Conservation (phyloP, 2,797 vertebrate genomes). For the Leucoraja ocellata region DNA sequence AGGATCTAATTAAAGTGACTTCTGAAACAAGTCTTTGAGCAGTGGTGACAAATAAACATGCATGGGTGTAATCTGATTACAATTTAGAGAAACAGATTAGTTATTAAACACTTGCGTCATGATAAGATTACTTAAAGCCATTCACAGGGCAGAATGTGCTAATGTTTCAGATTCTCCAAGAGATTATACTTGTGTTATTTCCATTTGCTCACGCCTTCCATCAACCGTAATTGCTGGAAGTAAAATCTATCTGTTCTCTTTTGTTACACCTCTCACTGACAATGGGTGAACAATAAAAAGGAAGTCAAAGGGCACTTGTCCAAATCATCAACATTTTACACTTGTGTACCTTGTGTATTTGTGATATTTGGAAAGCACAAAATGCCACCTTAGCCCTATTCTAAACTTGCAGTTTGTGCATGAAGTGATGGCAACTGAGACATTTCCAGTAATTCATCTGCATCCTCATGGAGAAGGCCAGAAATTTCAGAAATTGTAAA, state of each 20-base stretch:
- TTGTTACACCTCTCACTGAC: background rate
- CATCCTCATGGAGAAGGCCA: background rate
- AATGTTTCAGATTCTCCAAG: background rate
- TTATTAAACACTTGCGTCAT: background rate
- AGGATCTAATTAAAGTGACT: background rate
- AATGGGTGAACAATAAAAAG: background rate
- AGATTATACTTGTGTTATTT: background rate
- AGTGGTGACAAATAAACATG: background rate
- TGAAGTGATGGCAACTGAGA: background rate
- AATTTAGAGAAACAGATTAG: constrained; percentile 19
- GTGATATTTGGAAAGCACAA: background rate
- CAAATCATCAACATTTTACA: background rate
- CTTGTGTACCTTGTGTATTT: too few relatives aligned
- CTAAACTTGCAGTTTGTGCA: background rate
- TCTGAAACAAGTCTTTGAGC: background rate
- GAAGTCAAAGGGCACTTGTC: background rate
- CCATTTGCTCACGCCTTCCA: background rate
- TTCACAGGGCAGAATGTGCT: background rate
- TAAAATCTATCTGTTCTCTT: background rate
- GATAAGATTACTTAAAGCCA: background rate
- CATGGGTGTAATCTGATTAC: constrained; percentile 11
- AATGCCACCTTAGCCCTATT: too few relatives aligned
- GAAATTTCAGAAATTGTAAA: background rate
- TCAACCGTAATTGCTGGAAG: background rate
- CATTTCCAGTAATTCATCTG: background rate